Conservation (phyloP, 1,140 invertebrate species). For the Periplaneta americana region DNA sequence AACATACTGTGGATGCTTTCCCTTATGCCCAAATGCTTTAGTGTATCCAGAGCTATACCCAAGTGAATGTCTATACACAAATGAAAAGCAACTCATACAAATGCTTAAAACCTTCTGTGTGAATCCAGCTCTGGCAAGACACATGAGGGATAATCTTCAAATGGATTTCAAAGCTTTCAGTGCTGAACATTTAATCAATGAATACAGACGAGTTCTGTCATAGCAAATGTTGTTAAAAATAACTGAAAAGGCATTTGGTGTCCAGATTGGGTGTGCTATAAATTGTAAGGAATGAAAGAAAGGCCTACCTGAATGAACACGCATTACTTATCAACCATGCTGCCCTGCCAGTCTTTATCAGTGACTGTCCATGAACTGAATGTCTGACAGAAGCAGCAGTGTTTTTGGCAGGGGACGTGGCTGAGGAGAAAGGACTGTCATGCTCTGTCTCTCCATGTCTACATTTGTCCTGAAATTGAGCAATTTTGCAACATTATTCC, state of each 20-base stretch:
- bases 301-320: neutral
- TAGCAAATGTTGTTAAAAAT: no score
- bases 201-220: neutral
- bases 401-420: conserved; percentile 84
- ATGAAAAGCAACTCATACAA: conserved; percentile 46
- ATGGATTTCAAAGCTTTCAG: conserved; percentile 8
- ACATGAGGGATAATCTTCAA: conserved; percentile 32
- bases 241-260: no score
- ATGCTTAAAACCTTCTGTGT: conserved; percentile 43
- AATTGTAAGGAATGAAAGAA: neutral
- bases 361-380: conserved; percentile 86
- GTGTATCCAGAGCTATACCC: conserved; percentile 74
- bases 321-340: neutral
- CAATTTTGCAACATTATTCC: no score
- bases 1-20: conserved; percentile 59
- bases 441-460: conserved; percentile 76
- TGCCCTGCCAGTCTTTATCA: conserved; percentile 31
- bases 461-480: conserved; percentile 83
- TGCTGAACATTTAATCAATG: neutral
- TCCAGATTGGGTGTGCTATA: no score
- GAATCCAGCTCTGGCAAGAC: conserved; percentile 32
- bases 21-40: conserved; percentile 59
- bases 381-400: conserved; percentile 69
- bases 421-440: conserved; percentile 89
- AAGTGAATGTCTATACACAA: conserved; percentile 51